Evolutionary conservation across 2,888 invertebrate species (phyloP).

Genomic region (Crossocerus cetratus): DNA sequence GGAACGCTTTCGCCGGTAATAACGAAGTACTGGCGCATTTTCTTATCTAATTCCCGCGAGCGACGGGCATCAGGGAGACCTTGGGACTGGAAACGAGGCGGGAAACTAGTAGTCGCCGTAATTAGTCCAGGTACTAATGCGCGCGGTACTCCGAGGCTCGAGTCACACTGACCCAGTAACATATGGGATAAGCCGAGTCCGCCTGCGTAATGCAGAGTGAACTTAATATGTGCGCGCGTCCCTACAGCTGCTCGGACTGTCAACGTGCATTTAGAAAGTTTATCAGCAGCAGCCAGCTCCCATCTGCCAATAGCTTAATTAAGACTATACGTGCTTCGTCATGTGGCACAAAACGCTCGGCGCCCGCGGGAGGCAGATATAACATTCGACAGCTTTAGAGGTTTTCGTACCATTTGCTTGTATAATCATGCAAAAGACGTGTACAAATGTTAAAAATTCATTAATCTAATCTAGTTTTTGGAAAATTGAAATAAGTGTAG

Average conservation of each 20-base stretch:
- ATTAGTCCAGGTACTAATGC: constrained; percentile 22
- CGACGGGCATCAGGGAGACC: constrained; percentile 4
- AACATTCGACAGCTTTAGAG: too few relatives aligned
- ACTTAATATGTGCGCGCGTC: constrained; percentile 9
- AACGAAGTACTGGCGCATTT: constrained; percentile 19
- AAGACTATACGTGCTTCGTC: constrained; percentile 30
- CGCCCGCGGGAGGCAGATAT: too few relatives aligned
- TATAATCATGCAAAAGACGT: too few relatives aligned
- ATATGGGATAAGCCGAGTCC: constrained; percentile 21
- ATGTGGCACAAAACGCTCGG: not conserved
- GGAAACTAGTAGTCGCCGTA: constrained; percentile 12
- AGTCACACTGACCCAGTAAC: constrained; percentile 37
- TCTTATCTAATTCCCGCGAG: constrained; percentile 8
- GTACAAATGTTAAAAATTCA: too few relatives aligned
- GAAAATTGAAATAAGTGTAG: too few relatives aligned
- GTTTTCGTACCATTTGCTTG: too few relatives aligned
- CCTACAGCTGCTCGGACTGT: constrained; percentile 3
- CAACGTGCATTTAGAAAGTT: constrained; percentile 14
- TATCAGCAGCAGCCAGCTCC: not conserved
- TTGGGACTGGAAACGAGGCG: not conserved
- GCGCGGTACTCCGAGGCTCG: not conserved
- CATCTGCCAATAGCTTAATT: constrained; percentile 42
- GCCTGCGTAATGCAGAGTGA: constrained; percentile 7
- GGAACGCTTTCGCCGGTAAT: not conserved
- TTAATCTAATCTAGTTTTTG: too few relatives aligned